Percentiles rank a stretch among this genome's conserved stretches.
Evolutionary conservation across 2,113 vertebrate species (phyloP).

Genomic region (Nycticorax nycticorax): DNA sequence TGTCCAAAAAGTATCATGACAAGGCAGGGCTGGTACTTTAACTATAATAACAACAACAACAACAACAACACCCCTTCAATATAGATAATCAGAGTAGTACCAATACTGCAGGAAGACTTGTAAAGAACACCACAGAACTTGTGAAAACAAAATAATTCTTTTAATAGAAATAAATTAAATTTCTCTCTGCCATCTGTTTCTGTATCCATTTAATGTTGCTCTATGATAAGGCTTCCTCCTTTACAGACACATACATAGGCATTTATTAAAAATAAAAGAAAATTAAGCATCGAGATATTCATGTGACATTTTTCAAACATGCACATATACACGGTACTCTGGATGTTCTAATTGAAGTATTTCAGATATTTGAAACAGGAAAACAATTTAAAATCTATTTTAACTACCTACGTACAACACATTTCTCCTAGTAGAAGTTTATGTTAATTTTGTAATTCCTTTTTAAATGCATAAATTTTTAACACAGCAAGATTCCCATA

Average conservation of each 20-base stretch:
- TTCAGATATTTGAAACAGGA: not conserved
- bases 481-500: not conserved
- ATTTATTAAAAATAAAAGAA: not conserved
- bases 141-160: not conserved
- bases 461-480: not conserved
- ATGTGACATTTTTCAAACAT: not conserved
- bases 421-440: not conserved
- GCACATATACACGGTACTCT: not conserved
- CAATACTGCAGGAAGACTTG: not conserved
- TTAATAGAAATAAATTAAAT: not conserved
- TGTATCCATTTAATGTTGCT: not conserved
- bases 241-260: not conserved
- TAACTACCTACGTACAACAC: not conserved
- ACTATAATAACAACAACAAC: not conserved
- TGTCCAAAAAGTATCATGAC: not conserved
- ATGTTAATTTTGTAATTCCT: not conserved
- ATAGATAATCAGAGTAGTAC: not conserved
- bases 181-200: not conserved
- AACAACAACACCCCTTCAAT: fast-evolving
- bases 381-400: not conserved
- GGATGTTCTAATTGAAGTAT: not conserved
- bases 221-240: not conserved
- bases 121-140: not conserved
- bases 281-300: not conserved
- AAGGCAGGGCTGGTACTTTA: not conserved